Evolutionary conservation across 2,797 vertebrate species (phyloP), one percentile per base, ranked within the genome.

Genomic region (Lithobates pipiens): DNA sequence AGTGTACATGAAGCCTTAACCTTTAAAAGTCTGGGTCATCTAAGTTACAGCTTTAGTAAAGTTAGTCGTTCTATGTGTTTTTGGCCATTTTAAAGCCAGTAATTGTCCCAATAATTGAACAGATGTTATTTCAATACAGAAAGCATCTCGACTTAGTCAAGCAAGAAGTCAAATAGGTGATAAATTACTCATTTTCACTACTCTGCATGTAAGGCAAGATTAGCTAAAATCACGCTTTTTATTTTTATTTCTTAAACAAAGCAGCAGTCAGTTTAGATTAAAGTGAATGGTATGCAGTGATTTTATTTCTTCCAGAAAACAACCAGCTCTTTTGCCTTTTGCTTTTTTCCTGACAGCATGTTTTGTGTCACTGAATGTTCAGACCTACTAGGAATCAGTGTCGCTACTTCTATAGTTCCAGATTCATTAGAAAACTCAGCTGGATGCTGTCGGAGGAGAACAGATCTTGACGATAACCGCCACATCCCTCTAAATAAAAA

Each of bases 401-500:
- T 74, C 90, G 92, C 90, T 90, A 90, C 88, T 44, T 89, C 90
- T 90, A 89, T 79, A 89, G 91, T 90, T 91, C 92, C 5, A 91
- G 90, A 90, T 92, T 94, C 93, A 93, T 95, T 94, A 94, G 92
- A 89, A 87, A 91, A 88, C 93, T 88, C 94, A 95, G 94, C 93
- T 93, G 94, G 93, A 93, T 89, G 89, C 84, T 92, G 91, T 92
- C 89, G 89, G 84, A 82, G 90, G 90, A 83, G 91, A 90, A 90
- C 92, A 93, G 90, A 92, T 92, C 89, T 92, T 89, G 87, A 89
- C 91, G 92, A 93, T 91, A 93, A 93, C 90, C 83, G 80, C 86
- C 88, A 89, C 85, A 88, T n/a, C 0, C 70, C 85, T 89, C 88
- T 86, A 93, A 93, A 92, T 92, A 91, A 93, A 87, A 93, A 93